A percentile compares a stretch with the other conserved stretches of the same genome.
These are phyloP conservation scores for Mylabris phalerata DNA, from an alignment of 1,140 invertebrate genomes.

Conservation along the genomic window DNA sequence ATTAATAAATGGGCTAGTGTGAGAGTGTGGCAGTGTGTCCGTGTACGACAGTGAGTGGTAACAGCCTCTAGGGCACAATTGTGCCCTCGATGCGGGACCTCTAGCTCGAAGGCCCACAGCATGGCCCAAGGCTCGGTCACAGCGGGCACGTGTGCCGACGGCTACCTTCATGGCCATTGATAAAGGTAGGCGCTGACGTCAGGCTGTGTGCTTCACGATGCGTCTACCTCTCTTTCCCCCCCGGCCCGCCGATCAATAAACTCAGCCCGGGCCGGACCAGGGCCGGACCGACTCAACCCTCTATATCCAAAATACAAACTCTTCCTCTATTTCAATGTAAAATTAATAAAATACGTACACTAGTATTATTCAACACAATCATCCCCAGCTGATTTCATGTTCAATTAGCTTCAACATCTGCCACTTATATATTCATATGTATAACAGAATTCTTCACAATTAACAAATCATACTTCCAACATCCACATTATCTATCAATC, in stretches of 20 bases:
- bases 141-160: conserved; percentile 38
- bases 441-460: too few species aligned
- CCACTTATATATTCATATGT: too few species aligned
- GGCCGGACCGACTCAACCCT: too few species aligned
- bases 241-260: conserved; percentile 12
- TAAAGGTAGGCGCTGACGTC: conserved; percentile 40
- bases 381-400: too few species aligned
- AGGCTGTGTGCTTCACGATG: conserved; percentile 10
- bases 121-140: conserved; percentile 26
- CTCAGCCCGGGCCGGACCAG: conserved; percentile 6
- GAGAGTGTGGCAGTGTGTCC: conserved; percentile 9
- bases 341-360: too few species aligned
- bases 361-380: too few species aligned
- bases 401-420: too few species aligned
- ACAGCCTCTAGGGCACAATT: conserved; percentile 1
- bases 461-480: too few species aligned
- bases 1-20: conserved; percentile 3
- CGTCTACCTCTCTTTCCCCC: not conserved
- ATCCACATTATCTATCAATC: too few species aligned
- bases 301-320: too few species aligned
- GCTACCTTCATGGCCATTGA: conserved; percentile 42
- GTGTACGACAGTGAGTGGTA: conserved; percentile 14
- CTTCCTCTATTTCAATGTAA: too few species aligned
- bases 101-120: conserved; percentile 3
- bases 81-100: conserved; percentile 4